Evolutionary conservation across 2,888 invertebrate species (phyloP), one percentile per base, ranked within the genome.

Genomic region (Acrobasis suavella): DNA sequence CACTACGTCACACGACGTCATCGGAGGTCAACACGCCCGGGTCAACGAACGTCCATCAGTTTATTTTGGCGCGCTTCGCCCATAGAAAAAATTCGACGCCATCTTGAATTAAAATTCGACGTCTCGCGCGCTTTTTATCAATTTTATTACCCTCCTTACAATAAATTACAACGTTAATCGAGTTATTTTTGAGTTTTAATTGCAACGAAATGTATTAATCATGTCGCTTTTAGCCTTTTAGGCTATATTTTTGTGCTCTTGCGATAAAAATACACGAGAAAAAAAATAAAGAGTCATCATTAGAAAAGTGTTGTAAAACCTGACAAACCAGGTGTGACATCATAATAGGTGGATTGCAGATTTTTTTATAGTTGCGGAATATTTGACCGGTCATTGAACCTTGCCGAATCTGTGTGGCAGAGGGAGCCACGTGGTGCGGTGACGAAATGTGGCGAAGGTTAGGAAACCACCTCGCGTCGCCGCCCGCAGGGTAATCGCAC

Each of bases 1-100:
- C 67, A 67, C 76, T 76, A 85, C 85, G 86, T 86, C 85, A 85
- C 76, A 72, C 78, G 80, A 86, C 86, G 87, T 85, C 82, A 82
- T 74, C 50, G 66, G 69, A 73, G 77, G 84, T 90, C 81, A 78
- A 75, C 81, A 80, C 81, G 83, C 78, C 74, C 73, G 69, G 80
- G 66, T 65, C 85, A 87, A 89, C 86, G 89, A 89, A 90, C 91
- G 90, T 85, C 89, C 90, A 87, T 83, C 82, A 83, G 80, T 83
- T 83, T 85, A 87, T 87, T 90, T 90, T 88, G 87, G 88, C 87
- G 86, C 83, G 83, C 82, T 78, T 76, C 76, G 73, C 66, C 74
- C 74, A 80, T 74, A 76, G 73, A 82, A 83, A 83, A 83, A 76
- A 69, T 82, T 67, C 69, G 71, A 66, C 78, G 82, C 86, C 86